Percentiles rank a stretch among this genome's conserved stretches.
These are phyloP conservation scores for Eurystomus glaucurus DNA, from an alignment of 2,797 vertebrate genomes.

Conservation along the genomic window DNA sequence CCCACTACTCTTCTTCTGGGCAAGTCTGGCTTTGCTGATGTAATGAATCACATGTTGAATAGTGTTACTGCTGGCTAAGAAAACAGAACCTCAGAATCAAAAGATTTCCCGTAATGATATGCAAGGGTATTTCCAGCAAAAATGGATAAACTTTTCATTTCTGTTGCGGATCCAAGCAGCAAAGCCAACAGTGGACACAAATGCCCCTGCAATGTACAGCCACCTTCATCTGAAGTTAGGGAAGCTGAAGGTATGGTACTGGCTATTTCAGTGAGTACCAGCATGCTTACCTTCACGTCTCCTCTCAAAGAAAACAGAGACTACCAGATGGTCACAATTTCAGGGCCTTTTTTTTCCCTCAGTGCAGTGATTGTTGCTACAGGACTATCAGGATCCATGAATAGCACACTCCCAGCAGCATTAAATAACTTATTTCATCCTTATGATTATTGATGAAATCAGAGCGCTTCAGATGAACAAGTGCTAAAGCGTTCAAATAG, in stretches of 20 bases:
- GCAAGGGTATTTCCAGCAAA: background rate
- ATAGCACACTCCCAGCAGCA: background rate
- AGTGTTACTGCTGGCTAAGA: background rate
- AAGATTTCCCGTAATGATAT: constrained; percentile 17
- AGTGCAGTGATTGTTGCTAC: background rate
- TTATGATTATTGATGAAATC: constrained; percentile 36
- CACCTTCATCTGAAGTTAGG: constrained; percentile 83
- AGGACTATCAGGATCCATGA: background rate
- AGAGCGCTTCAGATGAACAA: background rate
- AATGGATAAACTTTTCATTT: background rate
- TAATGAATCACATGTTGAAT: background rate
- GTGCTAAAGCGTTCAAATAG: background rate
- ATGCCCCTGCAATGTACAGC: constrained; percentile 69
- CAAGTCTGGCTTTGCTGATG: constrained; percentile 14
- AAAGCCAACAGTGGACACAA: constrained; percentile 79
- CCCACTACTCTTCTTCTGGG: background rate
- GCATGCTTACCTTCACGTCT: background rate
- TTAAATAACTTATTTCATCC: background rate
- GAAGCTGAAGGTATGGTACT: constrained; percentile 81
- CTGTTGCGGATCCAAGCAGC: constrained; percentile 83
- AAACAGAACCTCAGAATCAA: background rate
- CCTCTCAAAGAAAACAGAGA: background rate
- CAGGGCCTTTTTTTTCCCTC: background rate
- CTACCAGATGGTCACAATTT: background rate
- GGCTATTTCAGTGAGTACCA: background rate